Base-by-base conservation (phyloP, 2,113 vertebrate genomes). In the Columba janthina region DNA sequence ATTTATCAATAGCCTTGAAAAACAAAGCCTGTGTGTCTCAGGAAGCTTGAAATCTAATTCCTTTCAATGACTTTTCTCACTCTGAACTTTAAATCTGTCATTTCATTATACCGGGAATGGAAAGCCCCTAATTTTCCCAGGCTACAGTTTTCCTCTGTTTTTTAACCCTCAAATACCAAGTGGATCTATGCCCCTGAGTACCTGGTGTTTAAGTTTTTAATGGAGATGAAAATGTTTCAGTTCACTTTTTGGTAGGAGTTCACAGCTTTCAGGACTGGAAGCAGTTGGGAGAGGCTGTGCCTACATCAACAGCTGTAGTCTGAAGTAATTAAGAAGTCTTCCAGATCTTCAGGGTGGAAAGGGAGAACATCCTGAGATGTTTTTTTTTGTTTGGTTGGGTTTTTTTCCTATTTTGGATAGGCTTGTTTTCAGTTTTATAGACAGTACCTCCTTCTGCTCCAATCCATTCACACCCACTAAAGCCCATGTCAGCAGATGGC, bases 71-170 rank as follows among this genome's bases (percentile, higher is more conserved):
- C 96, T 97, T 96, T 97, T 94, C 95, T 95, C 94, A 85, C 87
- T 95, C 92, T 97, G 88, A 91, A 93, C 81, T 95, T 97, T 94
- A 97, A 97, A 97, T 95, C 97, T 96, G 96, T 94, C 66, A 1
- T 95, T 96, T 90, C 92, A 88, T 88, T 96, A 48, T 91, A 96
- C 87, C 90, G 53, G 94, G 96, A 90, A 94, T 97, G 97, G 97
- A 97, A 97, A 97, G 96, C 93, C 97, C 97, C 97, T 96, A 78
- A 81, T 97, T 98, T 97, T 97, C 96, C 97, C 96, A 94, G 93
- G 94, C 84, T 96, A 36, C 82, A 89, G 61, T 85, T 96, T 97
- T 93, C 93, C 92, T 93, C 78, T 84, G 56, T 13, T 94, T 93
- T 95, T 94, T 89, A 95, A 97, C 93, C 94, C 96, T 97, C 87